Conservation (phyloP, 2,888 invertebrate genomes). For the Ophion obscuratus region DNA sequence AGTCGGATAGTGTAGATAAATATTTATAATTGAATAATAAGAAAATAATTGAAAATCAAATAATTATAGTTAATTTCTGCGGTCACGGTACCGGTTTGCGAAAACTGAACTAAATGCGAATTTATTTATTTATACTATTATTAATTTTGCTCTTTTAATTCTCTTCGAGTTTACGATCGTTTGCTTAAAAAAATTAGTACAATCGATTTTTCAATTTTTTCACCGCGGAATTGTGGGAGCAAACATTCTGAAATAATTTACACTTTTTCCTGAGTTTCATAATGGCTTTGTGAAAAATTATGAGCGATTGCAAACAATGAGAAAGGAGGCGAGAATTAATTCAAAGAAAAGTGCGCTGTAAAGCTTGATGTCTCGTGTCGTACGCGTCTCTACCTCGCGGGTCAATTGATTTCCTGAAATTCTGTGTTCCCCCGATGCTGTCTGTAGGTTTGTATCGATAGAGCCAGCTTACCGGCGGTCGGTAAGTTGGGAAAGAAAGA, state of each 20-base stretch:
- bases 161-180: background rate
- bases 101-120: too few relatives aligned
- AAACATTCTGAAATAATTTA: background rate
- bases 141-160: background rate
- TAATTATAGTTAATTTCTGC: background rate
- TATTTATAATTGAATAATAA: background rate
- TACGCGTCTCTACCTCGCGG: background rate
- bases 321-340: background rate
- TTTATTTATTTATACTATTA: background rate
- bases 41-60: background rate
- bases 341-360: background rate
- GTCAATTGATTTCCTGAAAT: background rate
- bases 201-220: too few relatives aligned
- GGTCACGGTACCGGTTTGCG: too few relatives aligned
- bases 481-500: conserved; percentile 36
- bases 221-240: background rate
- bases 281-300: background rate
- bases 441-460: background rate
- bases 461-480: conserved; percentile 27
- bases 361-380: background rate
- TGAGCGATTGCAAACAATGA: background rate
- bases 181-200: background rate
- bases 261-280: background rate
- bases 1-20: background rate
- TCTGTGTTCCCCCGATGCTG: background rate